phyloP scores from a whole-genome alignment of 2,797 vertebrate species.

The Cyclura pinguis region DNA sequence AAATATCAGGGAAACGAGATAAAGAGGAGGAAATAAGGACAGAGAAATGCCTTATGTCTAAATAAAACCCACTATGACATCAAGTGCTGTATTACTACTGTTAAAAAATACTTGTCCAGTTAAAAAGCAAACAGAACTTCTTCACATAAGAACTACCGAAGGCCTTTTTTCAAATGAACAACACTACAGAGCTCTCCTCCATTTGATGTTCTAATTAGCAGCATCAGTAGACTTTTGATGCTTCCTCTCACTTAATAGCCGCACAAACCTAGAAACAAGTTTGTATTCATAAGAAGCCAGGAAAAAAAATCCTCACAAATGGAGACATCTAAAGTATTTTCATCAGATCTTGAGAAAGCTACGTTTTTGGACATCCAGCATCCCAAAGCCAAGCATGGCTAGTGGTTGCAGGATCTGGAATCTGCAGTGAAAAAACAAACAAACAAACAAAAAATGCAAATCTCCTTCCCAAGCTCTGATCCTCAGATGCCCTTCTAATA shows the following conservation, averaged over 20 bases:
- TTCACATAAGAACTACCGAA: background rate
- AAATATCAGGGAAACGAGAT: background rate
- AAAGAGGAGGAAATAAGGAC: background rate
- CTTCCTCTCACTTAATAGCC: background rate
- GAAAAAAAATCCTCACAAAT: background rate
- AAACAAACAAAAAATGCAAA: no score
- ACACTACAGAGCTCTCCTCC: background rate
- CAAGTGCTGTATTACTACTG: background rate
- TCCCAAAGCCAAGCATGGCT: no score
- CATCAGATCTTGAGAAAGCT: background rate
- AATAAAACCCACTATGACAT: background rate
- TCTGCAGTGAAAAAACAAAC: no score
- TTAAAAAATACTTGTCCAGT: background rate
- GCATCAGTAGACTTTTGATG: background rate
- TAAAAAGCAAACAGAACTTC: background rate
- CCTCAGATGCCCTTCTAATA: no score
- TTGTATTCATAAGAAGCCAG: no score
- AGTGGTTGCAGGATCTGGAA: no score
- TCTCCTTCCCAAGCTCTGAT: no score
- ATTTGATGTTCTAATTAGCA: background rate
- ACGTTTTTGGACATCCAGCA: no score
- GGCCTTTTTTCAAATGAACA: background rate
- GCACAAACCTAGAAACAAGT: no score
- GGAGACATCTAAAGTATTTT: background rate
- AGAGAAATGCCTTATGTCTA: background rate